Evolutionary conservation across 2,888 invertebrate genomes (phyloP).

Genomic region (Lordiphosa andalusiaca): DNA sequence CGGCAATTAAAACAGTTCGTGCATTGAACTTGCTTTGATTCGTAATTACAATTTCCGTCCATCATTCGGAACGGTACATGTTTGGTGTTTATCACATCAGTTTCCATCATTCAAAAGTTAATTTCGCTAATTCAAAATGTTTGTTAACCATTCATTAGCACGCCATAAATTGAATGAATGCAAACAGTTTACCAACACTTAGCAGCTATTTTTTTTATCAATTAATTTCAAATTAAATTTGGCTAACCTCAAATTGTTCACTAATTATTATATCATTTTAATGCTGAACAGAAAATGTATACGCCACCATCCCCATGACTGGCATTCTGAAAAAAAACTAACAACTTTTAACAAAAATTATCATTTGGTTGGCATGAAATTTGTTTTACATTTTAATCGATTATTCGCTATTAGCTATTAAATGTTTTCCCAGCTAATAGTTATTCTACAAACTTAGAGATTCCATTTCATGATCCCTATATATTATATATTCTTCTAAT

Average conservation of each 20-base stretch:
- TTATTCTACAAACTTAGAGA: no score
- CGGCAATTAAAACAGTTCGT: conserved; percentile 40
- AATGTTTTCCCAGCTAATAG: no score
- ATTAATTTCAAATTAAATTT: conserved; percentile 30
- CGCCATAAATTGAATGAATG: conserved; percentile 42
- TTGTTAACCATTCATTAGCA: conserved; percentile 60
- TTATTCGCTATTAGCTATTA: background rate
- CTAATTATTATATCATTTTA: conserved; percentile 17
- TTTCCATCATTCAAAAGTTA: conserved; percentile 57
- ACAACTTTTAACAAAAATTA: conserved; percentile 7
- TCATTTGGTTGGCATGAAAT: conserved; percentile 33
- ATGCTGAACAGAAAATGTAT: background rate
- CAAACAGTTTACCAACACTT: conserved; percentile 53
- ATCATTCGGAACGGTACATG: conserved; percentile 10
- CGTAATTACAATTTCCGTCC: conserved; percentile 52
- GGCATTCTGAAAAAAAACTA: background rate
- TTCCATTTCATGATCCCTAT: no score
- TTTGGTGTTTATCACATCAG: conserved; percentile 27
- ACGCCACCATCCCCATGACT: conserved; percentile 33
- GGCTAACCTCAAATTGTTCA: conserved; percentile 23
- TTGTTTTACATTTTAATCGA: conserved; percentile 28
- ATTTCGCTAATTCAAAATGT: conserved; percentile 58
- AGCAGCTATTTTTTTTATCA: conserved; percentile 15
- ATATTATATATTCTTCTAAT: no score
- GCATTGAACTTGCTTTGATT: conserved; percentile 54